Percentiles rank a stretch among this genome's conserved stretches.
Evolutionary conservation across 2,797 vertebrate genomes (phyloP).

Genomic region (Eleutherodactylus coqui): DNA sequence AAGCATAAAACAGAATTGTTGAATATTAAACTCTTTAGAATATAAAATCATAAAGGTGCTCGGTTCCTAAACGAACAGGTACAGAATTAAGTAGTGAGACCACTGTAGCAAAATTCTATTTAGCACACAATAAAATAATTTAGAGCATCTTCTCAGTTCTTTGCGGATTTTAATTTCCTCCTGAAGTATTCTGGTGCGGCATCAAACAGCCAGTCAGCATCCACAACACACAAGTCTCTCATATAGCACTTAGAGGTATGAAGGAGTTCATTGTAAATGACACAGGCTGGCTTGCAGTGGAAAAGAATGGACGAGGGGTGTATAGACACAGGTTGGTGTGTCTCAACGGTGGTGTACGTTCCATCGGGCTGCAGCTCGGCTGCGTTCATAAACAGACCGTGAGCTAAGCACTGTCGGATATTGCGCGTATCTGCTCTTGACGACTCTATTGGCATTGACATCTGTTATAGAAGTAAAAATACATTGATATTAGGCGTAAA

Average conservation of each 20-base stretch:
- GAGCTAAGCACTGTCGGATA: constrained; percentile 90
- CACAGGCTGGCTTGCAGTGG: constrained; percentile 88
- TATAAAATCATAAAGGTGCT: not conserved
- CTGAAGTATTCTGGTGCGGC: constrained; percentile 90
- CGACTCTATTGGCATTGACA: constrained; percentile 86
- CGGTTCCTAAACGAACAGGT: not conserved
- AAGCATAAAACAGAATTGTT: not conserved
- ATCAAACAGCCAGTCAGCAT: constrained; percentile 91
- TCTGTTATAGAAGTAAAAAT: constrained; percentile 71
- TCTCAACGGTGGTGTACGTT: constrained; percentile 84
- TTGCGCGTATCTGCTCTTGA: constrained; percentile 79
- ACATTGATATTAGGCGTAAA: not conserved
- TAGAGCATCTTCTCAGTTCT: constrained; percentile 72
- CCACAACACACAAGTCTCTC: constrained; percentile 92
- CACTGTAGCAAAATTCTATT: not conserved
- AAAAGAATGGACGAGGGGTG: constrained; percentile 96
- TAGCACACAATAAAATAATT: not conserved
- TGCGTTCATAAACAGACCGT: constrained; percentile 89
- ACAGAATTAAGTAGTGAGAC: not conserved
- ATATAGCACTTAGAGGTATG: constrained; percentile 95
- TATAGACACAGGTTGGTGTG: constrained; percentile 88
- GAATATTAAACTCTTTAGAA: not conserved
- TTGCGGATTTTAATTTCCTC: constrained; percentile 79
- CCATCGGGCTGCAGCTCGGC: constrained; percentile 92
- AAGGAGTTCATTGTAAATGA: constrained; percentile 90